Evolutionary conservation across 2,113 vertebrate genomes (phyloP).

Genomic region (Lophochroa leadbeateri): DNA sequence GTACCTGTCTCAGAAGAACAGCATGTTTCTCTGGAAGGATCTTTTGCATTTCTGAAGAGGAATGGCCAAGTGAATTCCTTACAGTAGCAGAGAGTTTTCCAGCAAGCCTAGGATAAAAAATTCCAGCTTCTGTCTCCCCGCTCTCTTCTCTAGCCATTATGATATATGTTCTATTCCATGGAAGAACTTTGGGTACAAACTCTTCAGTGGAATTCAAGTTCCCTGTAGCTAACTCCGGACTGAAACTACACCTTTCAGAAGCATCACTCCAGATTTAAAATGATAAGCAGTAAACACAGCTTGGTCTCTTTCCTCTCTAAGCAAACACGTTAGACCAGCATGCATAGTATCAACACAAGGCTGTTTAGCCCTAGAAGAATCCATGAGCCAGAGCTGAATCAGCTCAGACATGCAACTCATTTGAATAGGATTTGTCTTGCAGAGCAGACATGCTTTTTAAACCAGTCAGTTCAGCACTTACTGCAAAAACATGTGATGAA

Average conservation of each 20-base stretch:
- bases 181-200: not conserved
- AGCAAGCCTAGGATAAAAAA: not conserved
- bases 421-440: constrained; percentile 22
- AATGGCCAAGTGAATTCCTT: not conserved
- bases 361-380: not conserved
- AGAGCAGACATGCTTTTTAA: not conserved
- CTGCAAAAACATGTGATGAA: not conserved
- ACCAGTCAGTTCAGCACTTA: not conserved
- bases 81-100: not conserved
- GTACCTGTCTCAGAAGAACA: not conserved
- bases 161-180: not conserved
- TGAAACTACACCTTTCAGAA: not conserved
- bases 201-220: not conserved
- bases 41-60: not conserved
- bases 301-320: not conserved
- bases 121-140: not conserved
- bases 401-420: constrained; percentile 7
- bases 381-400: not conserved
- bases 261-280: not conserved
- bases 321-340: not conserved
- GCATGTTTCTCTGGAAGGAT: not conserved
- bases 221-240: not conserved
- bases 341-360: not conserved
- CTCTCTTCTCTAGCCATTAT: not conserved
- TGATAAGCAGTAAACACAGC: not conserved